phyloP scores from a whole-genome alignment of 2,888 invertebrate species.

The Cosmia trapezina region DNA sequence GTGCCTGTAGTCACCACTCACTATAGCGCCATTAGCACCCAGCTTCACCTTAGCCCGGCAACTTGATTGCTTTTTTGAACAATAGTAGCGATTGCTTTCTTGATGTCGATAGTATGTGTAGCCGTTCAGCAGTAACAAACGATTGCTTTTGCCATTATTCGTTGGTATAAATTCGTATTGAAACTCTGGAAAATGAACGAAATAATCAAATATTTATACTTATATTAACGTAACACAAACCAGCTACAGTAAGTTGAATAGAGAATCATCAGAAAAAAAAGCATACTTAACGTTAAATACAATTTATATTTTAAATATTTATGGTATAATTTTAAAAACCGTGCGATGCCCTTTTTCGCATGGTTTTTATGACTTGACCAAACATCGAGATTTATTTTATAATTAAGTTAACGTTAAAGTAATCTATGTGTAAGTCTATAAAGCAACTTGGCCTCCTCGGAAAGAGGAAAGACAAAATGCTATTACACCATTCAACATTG shows the following conservation, averaged over 20 bases:
- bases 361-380: too few species aligned
- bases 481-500: too few species aligned
- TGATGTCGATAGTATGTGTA: slow-evolving; percentile 59
- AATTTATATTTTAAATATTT: too few species aligned
- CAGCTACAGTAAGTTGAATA: neutral
- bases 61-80: slow-evolving; percentile 53
- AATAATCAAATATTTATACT: neutral
- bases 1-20: slow-evolving; percentile 7
- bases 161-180: slow-evolving; percentile 57
- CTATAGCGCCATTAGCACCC: slow-evolving; percentile 7
- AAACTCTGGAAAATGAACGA: slow-evolving; percentile 8
- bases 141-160: slow-evolving; percentile 39
- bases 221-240: neutral
- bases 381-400: too few species aligned
- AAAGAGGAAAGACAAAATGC: too few species aligned
- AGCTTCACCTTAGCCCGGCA: slow-evolving; percentile 55
- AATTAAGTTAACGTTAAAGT: too few species aligned
- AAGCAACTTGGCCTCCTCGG: too few species aligned
- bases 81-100: slow-evolving; percentile 52
- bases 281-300: neutral
- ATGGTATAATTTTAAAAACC: too few species aligned
- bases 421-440: neutral
- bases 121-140: slow-evolving; percentile 57
- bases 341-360: too few species aligned
- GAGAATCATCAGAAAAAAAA: neutral